Evolutionary conservation across 2,888 invertebrate genomes (phyloP).

Genomic region (Aphidoletes aphidimyza): DNA sequence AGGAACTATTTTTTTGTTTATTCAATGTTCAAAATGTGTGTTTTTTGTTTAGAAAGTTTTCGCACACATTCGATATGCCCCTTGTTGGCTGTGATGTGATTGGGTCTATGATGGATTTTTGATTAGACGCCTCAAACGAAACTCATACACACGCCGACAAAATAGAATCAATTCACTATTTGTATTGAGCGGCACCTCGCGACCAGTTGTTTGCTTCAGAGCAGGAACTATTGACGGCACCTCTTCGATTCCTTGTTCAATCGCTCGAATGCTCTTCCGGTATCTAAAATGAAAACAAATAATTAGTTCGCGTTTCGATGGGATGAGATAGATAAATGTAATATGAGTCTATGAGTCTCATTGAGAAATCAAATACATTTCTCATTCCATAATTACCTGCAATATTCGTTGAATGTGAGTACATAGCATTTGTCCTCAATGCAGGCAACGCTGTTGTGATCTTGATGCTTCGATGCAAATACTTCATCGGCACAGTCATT

Average conservation of each 20-base stretch:
- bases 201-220: slow-evolving; percentile 69
- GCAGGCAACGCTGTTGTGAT: slow-evolving; percentile 95
- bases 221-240: slow-evolving; percentile 80
- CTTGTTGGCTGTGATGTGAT: neutral
- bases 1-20: neutral
- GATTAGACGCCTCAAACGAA: slow-evolving; percentile 78
- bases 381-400: slow-evolving; percentile 88
- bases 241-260: slow-evolving; percentile 79
- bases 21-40: neutral
- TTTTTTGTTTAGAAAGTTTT: neutral
- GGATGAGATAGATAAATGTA: too few relatives aligned
- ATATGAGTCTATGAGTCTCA: too few relatives aligned
- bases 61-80: neutral
- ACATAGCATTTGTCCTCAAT: slow-evolving; percentile 98
- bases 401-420: slow-evolving; percentile 94
- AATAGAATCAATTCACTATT: slow-evolving; percentile 90
- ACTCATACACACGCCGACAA: slow-evolving; percentile 95
- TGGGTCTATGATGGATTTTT: slow-evolving; percentile 35
- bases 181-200: slow-evolving; percentile 72
- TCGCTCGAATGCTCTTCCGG: slow-evolving; percentile 81
- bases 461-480: slow-evolving; percentile 94
- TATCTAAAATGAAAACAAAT: slow-evolving; percentile 72
- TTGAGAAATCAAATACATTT: too few relatives aligned
- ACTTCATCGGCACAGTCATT: slow-evolving; percentile 90
- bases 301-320: slow-evolving; percentile 39